Percentiles rank a stretch among this genome's conserved stretches.
Evolutionary conservation across 2,888 invertebrate species (phyloP).

Genomic region (Trissolcus japonicus): DNA sequence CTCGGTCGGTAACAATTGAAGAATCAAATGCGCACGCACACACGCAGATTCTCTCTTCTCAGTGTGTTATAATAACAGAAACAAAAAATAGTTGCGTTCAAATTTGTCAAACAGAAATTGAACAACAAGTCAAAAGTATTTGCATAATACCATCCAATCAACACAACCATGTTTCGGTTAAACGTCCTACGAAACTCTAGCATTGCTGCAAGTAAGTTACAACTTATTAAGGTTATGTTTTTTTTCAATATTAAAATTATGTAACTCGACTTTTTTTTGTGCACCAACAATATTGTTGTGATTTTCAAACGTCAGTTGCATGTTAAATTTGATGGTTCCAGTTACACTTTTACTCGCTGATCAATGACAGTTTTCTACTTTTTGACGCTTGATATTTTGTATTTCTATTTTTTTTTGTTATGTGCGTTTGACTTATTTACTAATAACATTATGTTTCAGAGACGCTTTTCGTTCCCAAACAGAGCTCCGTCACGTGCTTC

Average conservation of each 20-base stretch:
- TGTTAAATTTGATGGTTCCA: neutral
- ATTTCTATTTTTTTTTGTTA: neutral
- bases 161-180: slow-evolving; percentile 9
- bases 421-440: neutral
- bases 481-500: slow-evolving; percentile 9
- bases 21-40: neutral
- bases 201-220: slow-evolving; percentile 26
- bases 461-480: slow-evolving; percentile 3
- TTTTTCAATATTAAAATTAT: slow-evolving; percentile 26
- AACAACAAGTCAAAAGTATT: neutral
- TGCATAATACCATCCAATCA: neutral
- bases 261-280: slow-evolving; percentile 18
- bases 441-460: slow-evolving; percentile 6
- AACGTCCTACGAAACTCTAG: slow-evolving; percentile 21
- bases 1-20: neutral
- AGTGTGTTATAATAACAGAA: neutral
- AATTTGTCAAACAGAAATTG: neutral
- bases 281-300: neutral
- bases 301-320: neutral
- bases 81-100: neutral
- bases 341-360: neutral
- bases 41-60: neutral
- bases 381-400: neutral
- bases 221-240: slow-evolving; percentile 30
- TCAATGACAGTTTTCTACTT: slow-evolving; percentile 1